phyloP scores from a whole-genome alignment of 2,888 invertebrate genomes.

The Xestoiulus laeticollis region DNA sequence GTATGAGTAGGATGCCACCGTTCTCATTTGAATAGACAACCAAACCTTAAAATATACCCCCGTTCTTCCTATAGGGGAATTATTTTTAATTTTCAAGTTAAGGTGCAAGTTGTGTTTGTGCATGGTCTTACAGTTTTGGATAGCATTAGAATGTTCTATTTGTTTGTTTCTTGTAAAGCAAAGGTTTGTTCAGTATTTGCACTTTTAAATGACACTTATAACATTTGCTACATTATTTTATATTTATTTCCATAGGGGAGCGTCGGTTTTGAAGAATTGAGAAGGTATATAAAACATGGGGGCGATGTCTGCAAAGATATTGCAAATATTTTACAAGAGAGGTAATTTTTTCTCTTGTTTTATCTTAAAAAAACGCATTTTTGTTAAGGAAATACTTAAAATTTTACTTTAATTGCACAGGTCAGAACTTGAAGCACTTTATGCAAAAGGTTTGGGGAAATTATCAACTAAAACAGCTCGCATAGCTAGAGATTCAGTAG shows the following conservation, averaged over 20 bases:
- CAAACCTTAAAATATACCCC: conserved; percentile 16
- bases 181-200: neutral
- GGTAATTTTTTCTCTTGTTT: conserved; percentile 69
- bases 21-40: neutral
- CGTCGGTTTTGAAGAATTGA: conserved; percentile 91
- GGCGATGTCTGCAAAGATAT: conserved; percentile 95
- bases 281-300: conserved; percentile 91
- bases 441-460: conserved; percentile 89
- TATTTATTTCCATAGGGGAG: conserved; percentile 74
- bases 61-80: neutral
- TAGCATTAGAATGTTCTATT: neutral
- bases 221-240: conserved; percentile 45
- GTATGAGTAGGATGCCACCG: neutral
- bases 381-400: conserved; percentile 5
- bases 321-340: conserved; percentile 86
- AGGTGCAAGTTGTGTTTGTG: neutral
- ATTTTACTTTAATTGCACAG: conserved; percentile 66
- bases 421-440: conserved; percentile 88
- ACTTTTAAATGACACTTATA: neutral
- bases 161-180: neutral
- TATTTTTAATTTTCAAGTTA: neutral
- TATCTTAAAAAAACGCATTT: neutral
- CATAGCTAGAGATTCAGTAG: conserved; percentile 70
- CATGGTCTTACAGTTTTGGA: neutral
- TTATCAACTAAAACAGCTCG: conserved; percentile 85